Evolutionary conservation across 1,140 invertebrate genomes (phyloP).

Genomic region (Mya arenaria): DNA sequence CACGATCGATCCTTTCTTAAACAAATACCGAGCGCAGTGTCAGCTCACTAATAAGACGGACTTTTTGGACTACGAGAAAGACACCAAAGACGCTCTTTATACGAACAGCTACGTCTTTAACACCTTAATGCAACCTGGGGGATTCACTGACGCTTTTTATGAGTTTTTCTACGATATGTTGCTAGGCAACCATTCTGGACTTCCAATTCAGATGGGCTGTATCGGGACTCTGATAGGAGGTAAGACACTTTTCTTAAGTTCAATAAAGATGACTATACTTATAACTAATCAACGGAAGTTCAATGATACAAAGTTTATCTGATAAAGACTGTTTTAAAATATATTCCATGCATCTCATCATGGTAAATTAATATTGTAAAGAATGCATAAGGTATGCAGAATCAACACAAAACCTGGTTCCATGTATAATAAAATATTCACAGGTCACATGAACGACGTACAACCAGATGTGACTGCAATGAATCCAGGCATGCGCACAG

Average conservation of each 20-base stretch:
- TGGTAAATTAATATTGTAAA: too few relatives aligned
- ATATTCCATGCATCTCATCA: too few relatives aligned
- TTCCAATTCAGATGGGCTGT: neutral
- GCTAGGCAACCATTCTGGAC: neutral
- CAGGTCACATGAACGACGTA: neutral
- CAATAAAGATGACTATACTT: too few relatives aligned
- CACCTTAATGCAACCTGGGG: constrained; percentile 1
- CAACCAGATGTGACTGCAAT: neutral
- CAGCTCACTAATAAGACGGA: neutral
- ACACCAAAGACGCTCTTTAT: neutral
- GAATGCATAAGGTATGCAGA: too few relatives aligned
- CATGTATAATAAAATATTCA: too few relatives aligned
- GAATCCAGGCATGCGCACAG: neutral
- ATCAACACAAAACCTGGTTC: too few relatives aligned
- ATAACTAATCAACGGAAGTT: too few relatives aligned
- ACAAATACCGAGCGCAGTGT: neutral
- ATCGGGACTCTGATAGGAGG: constrained; percentile 39
- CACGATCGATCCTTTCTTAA: constrained; percentile 17
- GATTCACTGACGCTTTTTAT: constrained; percentile 7
- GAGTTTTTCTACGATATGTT: neutral
- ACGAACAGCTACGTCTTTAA: constrained; percentile 9
- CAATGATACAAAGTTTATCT: too few relatives aligned
- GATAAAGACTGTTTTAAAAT: too few relatives aligned
- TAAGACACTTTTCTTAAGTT: too few relatives aligned
- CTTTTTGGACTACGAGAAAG: constrained; percentile 51